Evolutionary conservation across 2,113 vertebrate species (phyloP).

Genomic region (Poecile atricapillus): DNA sequence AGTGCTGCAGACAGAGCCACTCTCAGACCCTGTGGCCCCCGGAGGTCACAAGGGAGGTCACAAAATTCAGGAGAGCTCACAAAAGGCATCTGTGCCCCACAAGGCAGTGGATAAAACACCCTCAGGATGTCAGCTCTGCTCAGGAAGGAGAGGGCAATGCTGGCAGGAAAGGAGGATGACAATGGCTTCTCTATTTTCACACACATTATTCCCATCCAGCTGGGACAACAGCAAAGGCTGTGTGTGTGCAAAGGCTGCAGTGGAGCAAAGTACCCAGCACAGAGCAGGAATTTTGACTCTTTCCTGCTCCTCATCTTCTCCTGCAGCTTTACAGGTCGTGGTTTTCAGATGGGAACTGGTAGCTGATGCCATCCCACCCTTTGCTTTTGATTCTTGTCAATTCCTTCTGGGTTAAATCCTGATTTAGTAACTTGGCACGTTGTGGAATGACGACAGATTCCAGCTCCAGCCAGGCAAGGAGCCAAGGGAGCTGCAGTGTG

Average conservation of each 20-base stretch:
- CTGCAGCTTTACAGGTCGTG: neutral
- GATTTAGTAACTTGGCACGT: neutral
- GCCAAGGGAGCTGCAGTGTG: neutral
- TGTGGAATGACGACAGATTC: slow-evolving; percentile 15
- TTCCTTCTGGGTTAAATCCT: neutral
- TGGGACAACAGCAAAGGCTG: neutral
- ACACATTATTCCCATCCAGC: neutral
- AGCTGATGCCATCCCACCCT: neutral
- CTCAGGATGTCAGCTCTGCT: neutral
- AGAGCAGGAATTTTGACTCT: neutral
- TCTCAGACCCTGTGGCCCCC: neutral
- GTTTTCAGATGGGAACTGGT: neutral
- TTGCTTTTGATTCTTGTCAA: neutral
- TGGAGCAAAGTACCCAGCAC: neutral
- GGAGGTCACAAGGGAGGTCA: neutral
- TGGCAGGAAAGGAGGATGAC: neutral
- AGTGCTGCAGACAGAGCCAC: neutral
- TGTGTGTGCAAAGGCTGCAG: neutral
- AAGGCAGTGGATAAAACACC: neutral
- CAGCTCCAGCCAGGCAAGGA: neutral
- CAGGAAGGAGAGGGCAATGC: neutral
- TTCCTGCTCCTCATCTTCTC: neutral
- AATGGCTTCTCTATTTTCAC: neutral
- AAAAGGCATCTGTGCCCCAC: slow-evolving; percentile 19
- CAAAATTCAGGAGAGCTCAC: neutral